A percentile compares a stretch with the other conserved stretches of the same genome.
phyloP scores from a whole-genome alignment of 1,140 invertebrate species.

The Drosophila miranda region DNA sequence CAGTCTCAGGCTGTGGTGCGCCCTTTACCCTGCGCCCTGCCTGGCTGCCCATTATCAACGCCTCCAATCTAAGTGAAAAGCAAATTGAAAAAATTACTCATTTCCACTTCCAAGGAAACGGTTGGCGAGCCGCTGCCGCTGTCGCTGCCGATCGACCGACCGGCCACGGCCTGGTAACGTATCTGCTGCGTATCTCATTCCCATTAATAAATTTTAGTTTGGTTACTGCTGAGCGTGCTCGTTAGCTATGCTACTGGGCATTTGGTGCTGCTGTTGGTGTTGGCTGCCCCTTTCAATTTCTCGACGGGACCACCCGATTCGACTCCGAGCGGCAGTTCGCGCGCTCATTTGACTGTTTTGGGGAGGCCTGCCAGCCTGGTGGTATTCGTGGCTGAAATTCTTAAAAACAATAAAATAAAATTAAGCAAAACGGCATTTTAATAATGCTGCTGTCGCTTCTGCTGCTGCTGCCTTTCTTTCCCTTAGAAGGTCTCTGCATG shows the following conservation, averaged over 20 bases:
- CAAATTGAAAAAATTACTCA: conserved; percentile 79
- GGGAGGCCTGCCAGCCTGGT: conserved; percentile 28
- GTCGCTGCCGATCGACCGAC: conserved; percentile 18
- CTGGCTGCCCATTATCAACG: conserved; percentile 59
- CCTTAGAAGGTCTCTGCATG: conserved; percentile 1
- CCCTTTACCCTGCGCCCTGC: conserved; percentile 39
- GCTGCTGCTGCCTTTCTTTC: conserved; percentile 28
- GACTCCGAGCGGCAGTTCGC: conserved; percentile 32
- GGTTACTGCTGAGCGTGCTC: conserved; percentile 63
- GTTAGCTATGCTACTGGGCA: conserved; percentile 59
- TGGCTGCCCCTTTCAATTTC: conserved; percentile 20
- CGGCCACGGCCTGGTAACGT: conserved; percentile 22
- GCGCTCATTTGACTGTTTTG: conserved; percentile 54
- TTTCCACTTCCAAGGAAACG: conserved; percentile 80
- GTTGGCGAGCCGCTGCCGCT: conserved; percentile 52
- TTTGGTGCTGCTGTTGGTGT: conserved; percentile 19
- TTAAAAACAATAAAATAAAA: conserved; percentile 79
- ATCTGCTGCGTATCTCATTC: conserved; percentile 77
- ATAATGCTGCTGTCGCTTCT: conserved; percentile 57
- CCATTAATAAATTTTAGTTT: conserved; percentile 80
- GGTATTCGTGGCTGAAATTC: conserved; percentile 67
- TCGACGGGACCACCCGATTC: conserved; percentile 63
- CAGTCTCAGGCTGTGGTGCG: background rate
- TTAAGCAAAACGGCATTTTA: conserved; percentile 82
- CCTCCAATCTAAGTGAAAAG: conserved; percentile 72